phyloP scores from a whole-genome alignment of 2,888 invertebrate species.

The Tolmerus cingulatus region DNA sequence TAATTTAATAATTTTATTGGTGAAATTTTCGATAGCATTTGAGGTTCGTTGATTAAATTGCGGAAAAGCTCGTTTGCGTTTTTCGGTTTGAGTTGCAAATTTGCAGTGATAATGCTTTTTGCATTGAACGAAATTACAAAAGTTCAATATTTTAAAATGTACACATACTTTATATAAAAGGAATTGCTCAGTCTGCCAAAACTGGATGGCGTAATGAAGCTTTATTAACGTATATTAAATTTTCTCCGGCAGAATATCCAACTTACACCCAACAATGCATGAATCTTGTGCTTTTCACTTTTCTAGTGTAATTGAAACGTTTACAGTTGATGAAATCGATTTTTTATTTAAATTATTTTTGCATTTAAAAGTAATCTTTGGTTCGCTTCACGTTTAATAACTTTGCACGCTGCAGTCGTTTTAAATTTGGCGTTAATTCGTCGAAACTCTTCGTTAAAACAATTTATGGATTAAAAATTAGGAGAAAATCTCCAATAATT shows the following conservation, averaged over 20 bases:
- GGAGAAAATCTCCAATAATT: background rate
- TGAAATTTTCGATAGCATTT: background rate
- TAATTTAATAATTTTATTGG: background rate
- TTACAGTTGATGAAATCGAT: conserved; percentile 11
- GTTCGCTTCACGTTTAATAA: conserved; percentile 1
- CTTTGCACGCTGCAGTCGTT: conserved; percentile 6
- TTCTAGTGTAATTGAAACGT: conserved; percentile 27
- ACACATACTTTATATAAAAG: background rate
- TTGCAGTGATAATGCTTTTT: background rate
- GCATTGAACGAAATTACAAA: background rate
- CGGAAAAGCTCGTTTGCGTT: background rate
- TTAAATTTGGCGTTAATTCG: background rate
- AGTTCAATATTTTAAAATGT: background rate
- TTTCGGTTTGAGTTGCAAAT: background rate
- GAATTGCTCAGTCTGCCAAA: background rate
- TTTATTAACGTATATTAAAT: background rate
- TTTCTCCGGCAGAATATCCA: background rate
- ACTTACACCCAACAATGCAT: conserved; percentile 6
- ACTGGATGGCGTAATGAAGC: background rate
- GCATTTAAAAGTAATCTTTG: conserved; percentile 31
- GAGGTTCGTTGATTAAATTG: background rate
- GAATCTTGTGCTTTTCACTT: background rate
- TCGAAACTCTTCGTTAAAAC: background rate
- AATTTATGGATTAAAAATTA: conserved; percentile 1
- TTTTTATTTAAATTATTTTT: conserved; percentile 5